Conservation (phyloP, 2,113 vertebrate species). For the Diadophis punctatus region DNA sequence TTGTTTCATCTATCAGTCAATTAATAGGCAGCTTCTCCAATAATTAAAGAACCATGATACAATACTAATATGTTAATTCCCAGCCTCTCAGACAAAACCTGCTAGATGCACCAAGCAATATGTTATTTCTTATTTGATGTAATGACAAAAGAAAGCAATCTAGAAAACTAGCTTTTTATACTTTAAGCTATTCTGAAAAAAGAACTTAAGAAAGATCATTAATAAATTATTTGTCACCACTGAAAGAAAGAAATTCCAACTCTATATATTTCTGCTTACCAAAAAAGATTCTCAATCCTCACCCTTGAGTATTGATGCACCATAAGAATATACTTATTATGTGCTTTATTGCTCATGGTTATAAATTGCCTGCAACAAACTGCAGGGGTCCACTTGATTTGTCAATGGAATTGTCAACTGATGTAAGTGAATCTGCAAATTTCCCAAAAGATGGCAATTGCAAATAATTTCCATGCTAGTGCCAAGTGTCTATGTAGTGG, state of each 20-base stretch:
- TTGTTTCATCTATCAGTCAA: background rate
- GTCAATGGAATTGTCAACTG: background rate
- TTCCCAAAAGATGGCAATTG: background rate
- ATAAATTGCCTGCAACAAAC: too few relatives aligned
- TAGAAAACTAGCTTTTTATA: background rate
- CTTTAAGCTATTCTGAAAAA: background rate
- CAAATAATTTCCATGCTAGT: background rate
- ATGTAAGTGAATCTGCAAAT: background rate
- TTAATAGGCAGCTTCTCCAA: fast-evolving
- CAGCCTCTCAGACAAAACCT: background rate
- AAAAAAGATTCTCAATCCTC: background rate
- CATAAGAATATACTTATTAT: background rate
- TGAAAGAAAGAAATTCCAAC: background rate
- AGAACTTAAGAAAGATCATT: background rate
- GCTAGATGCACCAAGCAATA: background rate
- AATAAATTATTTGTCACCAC: background rate
- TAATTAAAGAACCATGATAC: background rate
- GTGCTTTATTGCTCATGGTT: background rate
- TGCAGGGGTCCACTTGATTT: background rate
- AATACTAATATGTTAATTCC: background rate
- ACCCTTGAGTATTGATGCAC: background rate
- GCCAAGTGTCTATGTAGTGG: background rate
- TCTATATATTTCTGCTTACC: background rate
- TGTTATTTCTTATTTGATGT: background rate
- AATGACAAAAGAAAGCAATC: background rate